A percentile compares a stretch with the other conserved stretches of the same genome.
Evolutionary conservation across 2,113 vertebrate species (phyloP).

Genomic region (Bubo blakistoni): DNA sequence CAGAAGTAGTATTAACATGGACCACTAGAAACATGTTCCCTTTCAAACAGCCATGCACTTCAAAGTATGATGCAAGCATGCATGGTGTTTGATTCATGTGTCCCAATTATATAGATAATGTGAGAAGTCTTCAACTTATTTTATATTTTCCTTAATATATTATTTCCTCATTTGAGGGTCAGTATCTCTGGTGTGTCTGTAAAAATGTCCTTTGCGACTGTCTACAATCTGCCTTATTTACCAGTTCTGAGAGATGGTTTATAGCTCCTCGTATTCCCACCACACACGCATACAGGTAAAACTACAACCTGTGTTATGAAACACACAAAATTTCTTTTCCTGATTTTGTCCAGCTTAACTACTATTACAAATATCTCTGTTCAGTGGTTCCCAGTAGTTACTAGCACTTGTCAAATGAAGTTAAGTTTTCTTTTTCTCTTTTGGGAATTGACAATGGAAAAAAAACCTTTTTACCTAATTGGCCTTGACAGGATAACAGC

Average conservation of each 20-base stretch:
- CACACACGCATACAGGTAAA: background rate
- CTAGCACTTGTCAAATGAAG: background rate
- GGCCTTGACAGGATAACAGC: slow-evolving; percentile 1
- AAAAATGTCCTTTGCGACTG: background rate
- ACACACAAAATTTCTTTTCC: background rate
- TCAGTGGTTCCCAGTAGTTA: background rate
- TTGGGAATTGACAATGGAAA: background rate
- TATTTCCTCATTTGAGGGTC: background rate
- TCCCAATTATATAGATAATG: background rate
- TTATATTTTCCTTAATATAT: background rate
- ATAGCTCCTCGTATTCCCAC: background rate
- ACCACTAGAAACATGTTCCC: background rate
- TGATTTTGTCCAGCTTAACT: background rate
- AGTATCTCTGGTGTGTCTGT: background rate
- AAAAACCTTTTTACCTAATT: background rate
- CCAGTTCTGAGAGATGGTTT: background rate
- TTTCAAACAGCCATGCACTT: background rate
- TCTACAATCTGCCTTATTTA: background rate
- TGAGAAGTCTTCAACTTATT: background rate
- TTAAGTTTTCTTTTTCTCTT: slow-evolving; percentile 33
- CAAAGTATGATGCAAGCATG: background rate
- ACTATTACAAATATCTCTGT: background rate
- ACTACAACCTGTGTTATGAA: background rate
- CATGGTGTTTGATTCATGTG: background rate
- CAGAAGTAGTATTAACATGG: background rate